Percentiles rank a stretch among this genome's conserved stretches.
These are phyloP conservation scores for Excalfactoria chinensis DNA, from an alignment of 2,113 vertebrate species.

Conservation along the genomic window DNA sequence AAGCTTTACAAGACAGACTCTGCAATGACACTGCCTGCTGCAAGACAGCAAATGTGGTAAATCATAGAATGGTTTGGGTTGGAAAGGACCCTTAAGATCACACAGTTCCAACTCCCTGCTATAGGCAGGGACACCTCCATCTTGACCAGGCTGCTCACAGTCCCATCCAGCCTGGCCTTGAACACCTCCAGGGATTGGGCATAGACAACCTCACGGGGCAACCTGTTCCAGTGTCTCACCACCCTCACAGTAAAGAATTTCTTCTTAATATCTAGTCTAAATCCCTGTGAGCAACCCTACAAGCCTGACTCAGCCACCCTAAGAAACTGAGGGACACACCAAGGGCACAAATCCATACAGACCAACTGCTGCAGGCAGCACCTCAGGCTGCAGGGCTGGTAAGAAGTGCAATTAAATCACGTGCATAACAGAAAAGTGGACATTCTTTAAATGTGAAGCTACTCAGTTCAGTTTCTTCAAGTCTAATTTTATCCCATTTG, in stretches of 20 bases:
- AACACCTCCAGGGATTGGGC: too few relatives aligned
- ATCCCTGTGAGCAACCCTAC: rapidly evolving
- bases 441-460: neutral
- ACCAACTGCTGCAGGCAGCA: neutral
- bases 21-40: rapidly evolving
- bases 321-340: neutral
- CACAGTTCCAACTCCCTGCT: too few relatives aligned
- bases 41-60: neutral
- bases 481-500: neutral
- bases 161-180: too few relatives aligned
- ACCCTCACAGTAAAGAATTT: too few relatives aligned
- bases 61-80: too few relatives aligned
- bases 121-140: too few relatives aligned
- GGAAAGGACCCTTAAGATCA: too few relatives aligned
- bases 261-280: too few relatives aligned
- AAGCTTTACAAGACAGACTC: neutral
- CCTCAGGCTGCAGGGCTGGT: neutral
- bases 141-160: too few relatives aligned
- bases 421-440: neutral
- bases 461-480: neutral
- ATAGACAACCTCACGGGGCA: too few relatives aligned
- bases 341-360: neutral
- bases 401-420: neutral
- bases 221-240: too few relatives aligned
- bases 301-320: neutral